phyloP scores from a whole-genome alignment of 2,797 vertebrate species.

The Sphenopsis melanotis region DNA sequence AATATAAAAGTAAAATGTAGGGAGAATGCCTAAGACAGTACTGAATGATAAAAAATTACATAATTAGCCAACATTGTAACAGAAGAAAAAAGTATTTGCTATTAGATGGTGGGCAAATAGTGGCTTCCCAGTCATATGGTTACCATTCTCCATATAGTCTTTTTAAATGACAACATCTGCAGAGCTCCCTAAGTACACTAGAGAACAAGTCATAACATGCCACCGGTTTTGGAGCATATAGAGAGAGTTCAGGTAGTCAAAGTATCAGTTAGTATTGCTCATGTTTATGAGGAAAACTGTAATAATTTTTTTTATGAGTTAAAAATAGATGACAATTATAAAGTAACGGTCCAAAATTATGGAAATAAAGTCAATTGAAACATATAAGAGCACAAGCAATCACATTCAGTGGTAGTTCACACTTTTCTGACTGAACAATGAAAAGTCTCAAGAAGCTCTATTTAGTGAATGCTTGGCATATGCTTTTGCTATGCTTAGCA shows the following conservation, averaged over 20 bases:
- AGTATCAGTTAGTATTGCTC: not conserved
- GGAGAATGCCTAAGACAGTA: not conserved
- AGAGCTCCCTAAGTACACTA: not conserved
- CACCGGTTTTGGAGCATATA: not conserved
- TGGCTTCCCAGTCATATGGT: not conserved
- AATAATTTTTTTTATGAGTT: not conserved
- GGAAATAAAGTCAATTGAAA: not conserved
- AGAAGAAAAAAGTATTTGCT: not conserved
- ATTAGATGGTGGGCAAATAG: not conserved
- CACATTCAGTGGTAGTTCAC: not conserved
- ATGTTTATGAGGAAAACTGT: not conserved
- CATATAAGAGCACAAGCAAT: not conserved
- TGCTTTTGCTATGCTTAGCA: not conserved
- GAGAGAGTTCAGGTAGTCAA: not conserved
- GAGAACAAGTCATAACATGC: not conserved
- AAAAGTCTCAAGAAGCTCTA: not conserved
- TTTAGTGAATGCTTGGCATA: not conserved
- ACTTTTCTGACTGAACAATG: not conserved
- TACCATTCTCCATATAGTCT: not conserved
- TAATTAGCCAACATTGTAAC: not conserved
- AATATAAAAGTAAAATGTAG: not conserved
- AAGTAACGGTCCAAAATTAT: not conserved
- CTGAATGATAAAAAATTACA: not conserved
- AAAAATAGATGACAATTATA: not conserved
- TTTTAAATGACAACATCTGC: not conserved